Percentiles rank a stretch among this genome's conserved stretches.
Evolutionary conservation across 2,797 vertebrate genomes (phyloP).

Genomic region (Potorous gilbertii): DNA sequence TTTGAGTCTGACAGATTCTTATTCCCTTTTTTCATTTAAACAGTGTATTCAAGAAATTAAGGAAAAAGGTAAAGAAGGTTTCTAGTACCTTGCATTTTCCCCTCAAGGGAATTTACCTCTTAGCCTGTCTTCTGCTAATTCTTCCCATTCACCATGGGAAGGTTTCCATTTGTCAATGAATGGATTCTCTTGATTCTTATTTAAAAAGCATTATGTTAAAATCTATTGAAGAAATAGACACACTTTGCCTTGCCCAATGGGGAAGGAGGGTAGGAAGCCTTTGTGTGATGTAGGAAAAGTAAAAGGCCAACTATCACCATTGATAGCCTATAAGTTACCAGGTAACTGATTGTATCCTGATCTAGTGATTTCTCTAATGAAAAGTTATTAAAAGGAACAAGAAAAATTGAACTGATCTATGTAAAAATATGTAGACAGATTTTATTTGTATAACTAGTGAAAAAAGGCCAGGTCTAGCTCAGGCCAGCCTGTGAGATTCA

Average conservation of each 20-base stretch:
- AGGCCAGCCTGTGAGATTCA: neutral
- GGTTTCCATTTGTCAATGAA: neutral
- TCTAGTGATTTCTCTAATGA: neutral
- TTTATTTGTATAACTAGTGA: neutral
- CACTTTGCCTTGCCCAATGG: neutral
- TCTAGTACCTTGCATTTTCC: neutral
- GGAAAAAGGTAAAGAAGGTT: neutral
- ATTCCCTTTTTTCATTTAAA: neutral
- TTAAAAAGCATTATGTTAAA: neutral
- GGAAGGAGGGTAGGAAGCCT: neutral
- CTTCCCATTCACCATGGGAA: neutral
- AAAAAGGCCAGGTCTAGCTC: neutral
- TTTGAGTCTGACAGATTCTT: neutral
- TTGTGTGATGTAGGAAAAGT: neutral
- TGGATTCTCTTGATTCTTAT: neutral
- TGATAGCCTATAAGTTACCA: neutral
- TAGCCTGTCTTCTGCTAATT: neutral
- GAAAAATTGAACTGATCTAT: neutral
- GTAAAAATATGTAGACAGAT: neutral
- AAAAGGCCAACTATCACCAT: neutral
- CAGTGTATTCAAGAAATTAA: slow-evolving; percentile 21
- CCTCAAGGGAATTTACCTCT: neutral
- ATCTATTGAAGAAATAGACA: neutral
- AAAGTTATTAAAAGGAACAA: neutral
- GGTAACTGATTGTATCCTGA: neutral